Conservation (phyloP, 2,797 vertebrate species). For the Gephyroberyx darwinii region DNA sequence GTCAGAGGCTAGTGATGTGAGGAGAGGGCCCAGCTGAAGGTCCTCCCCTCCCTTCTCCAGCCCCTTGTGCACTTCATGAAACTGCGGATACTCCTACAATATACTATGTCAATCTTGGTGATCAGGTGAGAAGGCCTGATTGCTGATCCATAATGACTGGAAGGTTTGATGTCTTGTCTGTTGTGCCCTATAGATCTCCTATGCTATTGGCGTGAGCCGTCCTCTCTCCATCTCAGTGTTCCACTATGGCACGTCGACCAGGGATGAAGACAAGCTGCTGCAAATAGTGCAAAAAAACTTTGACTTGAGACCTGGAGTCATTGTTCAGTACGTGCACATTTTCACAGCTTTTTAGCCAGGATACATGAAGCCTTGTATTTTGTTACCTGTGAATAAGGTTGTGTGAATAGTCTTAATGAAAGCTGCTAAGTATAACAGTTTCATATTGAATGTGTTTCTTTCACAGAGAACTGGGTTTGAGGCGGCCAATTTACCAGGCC, state of each 20-base stretch:
- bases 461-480: conserved; percentile 82
- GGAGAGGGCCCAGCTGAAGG: too few relatives aligned
- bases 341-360: background rate
- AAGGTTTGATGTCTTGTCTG: background rate
- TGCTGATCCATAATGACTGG: background rate
- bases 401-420: background rate
- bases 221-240: conserved; percentile 82
- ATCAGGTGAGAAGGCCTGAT: too few relatives aligned
- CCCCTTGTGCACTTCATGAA: too few relatives aligned
- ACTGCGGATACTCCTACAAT: too few relatives aligned
- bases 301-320: conserved; percentile 82
- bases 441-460: background rate
- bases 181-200: conserved; percentile 70
- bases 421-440: too few relatives aligned
- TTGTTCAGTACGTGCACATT: conserved; percentile 74
- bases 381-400: background rate
- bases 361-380: background rate
- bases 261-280: conserved; percentile 81
- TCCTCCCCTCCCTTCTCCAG: too few relatives aligned
- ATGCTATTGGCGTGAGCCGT: conserved; percentile 79
- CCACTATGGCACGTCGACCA: conserved; percentile 79
- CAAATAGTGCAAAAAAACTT: conserved; percentile 81
- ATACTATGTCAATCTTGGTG: too few relatives aligned
- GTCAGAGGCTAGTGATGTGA: too few relatives aligned
- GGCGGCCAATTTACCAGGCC: conserved; percentile 81